Evolutionary conservation across 2,797 vertebrate genomes (phyloP).

Genomic region (Erpetoichthys calabaricus): DNA sequence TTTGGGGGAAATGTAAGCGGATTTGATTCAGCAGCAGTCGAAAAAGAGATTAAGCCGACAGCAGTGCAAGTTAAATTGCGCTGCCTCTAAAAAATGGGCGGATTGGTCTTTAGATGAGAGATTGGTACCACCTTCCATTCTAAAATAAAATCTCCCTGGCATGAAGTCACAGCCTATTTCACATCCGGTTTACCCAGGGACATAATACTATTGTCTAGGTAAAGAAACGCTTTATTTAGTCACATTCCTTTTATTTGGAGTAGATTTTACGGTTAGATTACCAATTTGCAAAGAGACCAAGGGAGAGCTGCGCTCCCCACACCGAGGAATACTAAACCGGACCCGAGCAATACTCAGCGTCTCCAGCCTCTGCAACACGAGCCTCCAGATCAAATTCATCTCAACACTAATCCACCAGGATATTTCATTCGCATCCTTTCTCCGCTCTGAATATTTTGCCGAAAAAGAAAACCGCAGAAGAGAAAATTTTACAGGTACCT

Average conservation of each 20-base stretch:
- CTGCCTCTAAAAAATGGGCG: slow-evolving; percentile 85
- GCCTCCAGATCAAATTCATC: slow-evolving; percentile 53
- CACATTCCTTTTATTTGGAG: slow-evolving; percentile 33
- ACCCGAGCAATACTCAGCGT: slow-evolving; percentile 57
- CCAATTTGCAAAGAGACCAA: slow-evolving; percentile 40
- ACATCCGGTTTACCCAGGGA: slow-evolving; percentile 69
- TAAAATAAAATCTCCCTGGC: slow-evolving; percentile 71
- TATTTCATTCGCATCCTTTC: slow-evolving; percentile 32
- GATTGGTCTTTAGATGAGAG: slow-evolving; percentile 68
- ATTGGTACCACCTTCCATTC: slow-evolving; percentile 74
- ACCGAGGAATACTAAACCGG: slow-evolving; percentile 57
- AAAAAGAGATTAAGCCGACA: slow-evolving; percentile 69
- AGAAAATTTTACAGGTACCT: too few species aligned
- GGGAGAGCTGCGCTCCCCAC: slow-evolving; percentile 67
- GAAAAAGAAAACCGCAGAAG: too few species aligned
- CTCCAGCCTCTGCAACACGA: slow-evolving; percentile 52
- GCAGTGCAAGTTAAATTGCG: slow-evolving; percentile 80
- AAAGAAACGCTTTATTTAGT: slow-evolving; percentile 51
- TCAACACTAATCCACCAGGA: slow-evolving; percentile 55
- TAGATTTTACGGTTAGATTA: slow-evolving; percentile 37
- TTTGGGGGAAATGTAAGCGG: slow-evolving; percentile 59
- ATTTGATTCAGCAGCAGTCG: slow-evolving; percentile 64
- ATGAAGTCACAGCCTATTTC: slow-evolving; percentile 72
- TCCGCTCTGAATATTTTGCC: too few species aligned
- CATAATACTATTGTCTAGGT: slow-evolving; percentile 56